Percentiles rank a stretch among this genome's conserved stretches.
Evolutionary conservation across 2,113 vertebrate genomes (phyloP).

Genomic region (Ornithorhynchus anatinus): DNA sequence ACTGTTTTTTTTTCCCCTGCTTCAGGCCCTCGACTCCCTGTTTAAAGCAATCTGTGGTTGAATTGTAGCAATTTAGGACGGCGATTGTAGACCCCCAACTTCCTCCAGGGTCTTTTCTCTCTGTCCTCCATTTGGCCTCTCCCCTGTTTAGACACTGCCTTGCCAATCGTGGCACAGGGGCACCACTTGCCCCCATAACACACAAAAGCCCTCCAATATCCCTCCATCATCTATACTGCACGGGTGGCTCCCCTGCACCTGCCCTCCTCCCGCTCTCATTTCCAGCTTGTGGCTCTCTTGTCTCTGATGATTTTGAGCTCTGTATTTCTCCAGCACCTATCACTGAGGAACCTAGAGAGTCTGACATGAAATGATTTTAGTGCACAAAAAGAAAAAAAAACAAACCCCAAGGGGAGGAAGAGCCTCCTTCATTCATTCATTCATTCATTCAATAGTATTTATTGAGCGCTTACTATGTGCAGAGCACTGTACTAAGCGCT

Average conservation of each 20-base stretch:
- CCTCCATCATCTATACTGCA: not conserved
- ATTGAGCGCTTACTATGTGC: too few relatives aligned
- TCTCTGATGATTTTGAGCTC: constrained; percentile 49
- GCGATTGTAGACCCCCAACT: not conserved
- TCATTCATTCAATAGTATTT: too few relatives aligned
- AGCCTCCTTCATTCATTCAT: too few relatives aligned
- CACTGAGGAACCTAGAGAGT: constrained; percentile 17
- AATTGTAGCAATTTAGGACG: not conserved
- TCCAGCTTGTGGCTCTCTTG: constrained; percentile 1
- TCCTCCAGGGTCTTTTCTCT: not conserved
- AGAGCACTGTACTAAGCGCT: too few relatives aligned
- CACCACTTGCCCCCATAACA: not conserved
- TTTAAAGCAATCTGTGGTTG: not conserved
- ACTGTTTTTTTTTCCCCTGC: not conserved
- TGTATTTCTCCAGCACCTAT: not conserved
- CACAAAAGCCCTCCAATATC: not conserved
- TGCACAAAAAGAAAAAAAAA: constrained; percentile 17
- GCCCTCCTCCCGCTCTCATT: not conserved
- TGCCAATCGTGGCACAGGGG: too few relatives aligned
- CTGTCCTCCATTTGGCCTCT: too few relatives aligned
- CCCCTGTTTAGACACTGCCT: too few relatives aligned
- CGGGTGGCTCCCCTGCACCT: not conserved
- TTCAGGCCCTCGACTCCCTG: not conserved
- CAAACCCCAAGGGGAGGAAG: too few relatives aligned
- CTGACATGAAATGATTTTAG: too few relatives aligned